A percentile compares a stretch with the other conserved stretches of the same genome.
These are phyloP conservation scores for Seriola aureovittata DNA, from an alignment of 2,113 vertebrate genomes.

Conservation along the genomic window DNA sequence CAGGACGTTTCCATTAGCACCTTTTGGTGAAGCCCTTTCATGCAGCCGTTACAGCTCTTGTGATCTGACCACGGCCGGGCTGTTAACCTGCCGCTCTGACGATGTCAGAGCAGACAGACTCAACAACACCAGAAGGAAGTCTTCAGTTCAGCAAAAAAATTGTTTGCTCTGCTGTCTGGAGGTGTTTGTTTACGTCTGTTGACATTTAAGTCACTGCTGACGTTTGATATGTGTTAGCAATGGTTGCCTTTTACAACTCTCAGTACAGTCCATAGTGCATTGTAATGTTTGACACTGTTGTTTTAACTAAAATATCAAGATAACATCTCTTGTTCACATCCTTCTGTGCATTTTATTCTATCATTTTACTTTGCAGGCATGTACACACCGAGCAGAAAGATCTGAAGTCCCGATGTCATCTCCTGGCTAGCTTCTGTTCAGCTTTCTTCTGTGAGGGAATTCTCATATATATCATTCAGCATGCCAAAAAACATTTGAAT, in stretches of 20 bases:
- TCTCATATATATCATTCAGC: neutral
- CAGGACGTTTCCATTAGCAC: conserved; percentile 72
- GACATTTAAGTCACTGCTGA: conserved; percentile 53
- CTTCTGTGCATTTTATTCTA: neutral
- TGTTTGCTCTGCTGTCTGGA: conserved; percentile 63
- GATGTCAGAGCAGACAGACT: conserved; percentile 35
- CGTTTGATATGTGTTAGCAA: conserved; percentile 26
- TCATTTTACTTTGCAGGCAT: conserved; percentile 18
- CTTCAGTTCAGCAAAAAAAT: conserved; percentile 50
- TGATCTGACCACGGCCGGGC: conserved; percentile 41
- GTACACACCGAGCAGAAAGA: neutral
- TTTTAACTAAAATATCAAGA: conserved; percentile 9
- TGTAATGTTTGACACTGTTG: conserved; percentile 15
- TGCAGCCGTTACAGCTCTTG: conserved; percentile 45
- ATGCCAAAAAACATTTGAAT: neutral
- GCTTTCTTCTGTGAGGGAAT: neutral
- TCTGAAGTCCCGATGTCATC: neutral
- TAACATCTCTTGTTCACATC: neutral
- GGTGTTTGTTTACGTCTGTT: conserved; percentile 55
- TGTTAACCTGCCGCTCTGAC: conserved; percentile 52
- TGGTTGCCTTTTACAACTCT: conserved; percentile 18
- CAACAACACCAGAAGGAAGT: conserved; percentile 41
- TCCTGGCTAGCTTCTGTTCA: neutral
- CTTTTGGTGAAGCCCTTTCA: conserved; percentile 72
- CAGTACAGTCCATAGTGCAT: conserved; percentile 10